Base-by-base conservation (phyloP, 2,113 vertebrate species). In the Dendrocopos noguchii region DNA sequence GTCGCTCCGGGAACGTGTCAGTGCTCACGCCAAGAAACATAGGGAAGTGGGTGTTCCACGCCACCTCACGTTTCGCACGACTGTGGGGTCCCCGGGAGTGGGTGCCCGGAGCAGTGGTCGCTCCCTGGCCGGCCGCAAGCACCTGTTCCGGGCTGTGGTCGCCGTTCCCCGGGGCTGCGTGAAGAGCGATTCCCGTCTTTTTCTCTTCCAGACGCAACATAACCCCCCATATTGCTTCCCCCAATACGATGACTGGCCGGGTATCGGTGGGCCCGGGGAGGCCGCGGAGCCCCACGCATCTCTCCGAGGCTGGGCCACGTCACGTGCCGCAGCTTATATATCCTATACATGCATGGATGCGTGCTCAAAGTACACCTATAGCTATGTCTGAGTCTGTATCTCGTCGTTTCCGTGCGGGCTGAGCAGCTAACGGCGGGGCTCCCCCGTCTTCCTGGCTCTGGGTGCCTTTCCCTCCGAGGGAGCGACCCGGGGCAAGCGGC, bases 61-160 rank as follows among this genome's bases (percentile, higher is more conserved):
- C 6, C 67, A 55, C 8, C 63, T 39, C 76, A 4, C 5, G 8
- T 19, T 80, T 76, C 6, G 5, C 47, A 19, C 42, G 42, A 34
- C 46, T 12, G 10, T 13, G 15, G 9, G 10, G 13, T 8, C 33
- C 39, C 14, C 16, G 10, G 8, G 42, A 28, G 42, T 4, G 55
- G 18, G 9, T 12, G 36, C 13, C 34, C n/a, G 12, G 36, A 55
- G 60, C 50, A 8, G 60, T 55, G 9, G 74, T n/a, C 16, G 3
- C 22, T 64, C 8, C 73, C 55, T 36, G 9, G 70, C n/a, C 29
- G 64, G 36, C 31, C 44, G 6, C 70, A 73, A 61, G 55, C 93
- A 94, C 94, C 93, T 95, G 94, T 81, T 93, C 21, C 31, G 21
- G 47, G 46, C 20, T 27, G 50, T 13, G 44, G 44, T 73, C 29